Evolutionary conservation across 92 coral and sea anemone species (phyloP).

Genomic region (Siderastrea radians): DNA sequence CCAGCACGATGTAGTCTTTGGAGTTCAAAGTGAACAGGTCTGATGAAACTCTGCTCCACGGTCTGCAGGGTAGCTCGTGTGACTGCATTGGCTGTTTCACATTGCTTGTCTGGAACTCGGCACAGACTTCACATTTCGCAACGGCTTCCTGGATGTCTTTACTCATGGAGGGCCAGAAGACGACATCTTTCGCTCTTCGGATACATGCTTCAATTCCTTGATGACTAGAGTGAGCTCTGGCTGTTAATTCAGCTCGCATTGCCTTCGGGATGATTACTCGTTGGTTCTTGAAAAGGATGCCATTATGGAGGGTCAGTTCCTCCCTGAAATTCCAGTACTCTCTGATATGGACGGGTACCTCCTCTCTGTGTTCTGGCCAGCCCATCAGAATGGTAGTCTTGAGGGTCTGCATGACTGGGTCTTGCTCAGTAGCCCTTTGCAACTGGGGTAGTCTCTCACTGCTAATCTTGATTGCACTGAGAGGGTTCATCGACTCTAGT

Average conservation of each 20-base stretch:
- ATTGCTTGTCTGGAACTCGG: slow-evolving; percentile 11
- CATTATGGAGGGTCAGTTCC: slow-evolving; percentile 47
- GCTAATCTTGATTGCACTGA: slow-evolving; percentile 40
- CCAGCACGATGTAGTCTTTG: slow-evolving; percentile 46
- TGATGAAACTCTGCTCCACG: slow-evolving; percentile 55
- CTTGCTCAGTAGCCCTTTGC: slow-evolving; percentile 55
- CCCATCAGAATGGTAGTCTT: slow-evolving; percentile 56
- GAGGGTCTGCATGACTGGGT: slow-evolving; percentile 59
- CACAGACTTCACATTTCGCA: slow-evolving; percentile 22
- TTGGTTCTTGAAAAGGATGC: slow-evolving; percentile 47
- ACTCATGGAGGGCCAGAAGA: slow-evolving; percentile 33
- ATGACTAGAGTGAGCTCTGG: slow-evolving; percentile 37
- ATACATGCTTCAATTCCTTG: slow-evolving; percentile 27
- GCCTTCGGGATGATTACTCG: slow-evolving; percentile 18
- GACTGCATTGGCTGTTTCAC: slow-evolving; percentile 30
- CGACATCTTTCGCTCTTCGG: slow-evolving; percentile 29
- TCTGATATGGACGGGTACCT: not conserved
- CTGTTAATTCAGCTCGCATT: slow-evolving; percentile 12
- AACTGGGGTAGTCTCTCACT: slow-evolving; percentile 52
- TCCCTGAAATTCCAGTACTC: not conserved
- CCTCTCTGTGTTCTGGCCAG: slow-evolving; percentile 56
- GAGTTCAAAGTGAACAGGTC: slow-evolving; percentile 56
- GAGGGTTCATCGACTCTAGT: slow-evolving; percentile 33
- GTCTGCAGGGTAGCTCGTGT: slow-evolving; percentile 55
- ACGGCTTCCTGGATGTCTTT: slow-evolving; percentile 26